Evolutionary conservation across 2,113 vertebrate species (phyloP), one percentile per base, ranked within the genome.

Genomic region (Colossoma macropomum): DNA sequence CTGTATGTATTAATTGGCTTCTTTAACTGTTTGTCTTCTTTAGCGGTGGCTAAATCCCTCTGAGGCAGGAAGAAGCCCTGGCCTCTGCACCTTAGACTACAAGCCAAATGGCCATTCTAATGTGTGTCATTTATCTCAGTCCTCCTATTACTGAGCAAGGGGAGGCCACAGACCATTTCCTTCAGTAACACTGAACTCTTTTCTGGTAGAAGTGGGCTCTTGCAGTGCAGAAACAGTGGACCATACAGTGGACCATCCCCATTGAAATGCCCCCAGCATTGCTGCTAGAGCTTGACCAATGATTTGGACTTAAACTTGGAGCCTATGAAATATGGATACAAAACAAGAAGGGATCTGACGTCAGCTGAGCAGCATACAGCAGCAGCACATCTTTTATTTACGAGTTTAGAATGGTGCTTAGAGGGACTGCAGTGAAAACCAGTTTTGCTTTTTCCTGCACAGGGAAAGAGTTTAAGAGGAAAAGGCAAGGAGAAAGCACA

Each of bases 321-420:
- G 84, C 75, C 71, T 78, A 89, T 93, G 83, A 93, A 93, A 93
- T 88, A 94, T 93, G 87, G 88, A 94, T 91, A 82, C 27, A 23
- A 87, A 87, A 91, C 87, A 90, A 89, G 84, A 83, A 90, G 91
- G 87, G 79, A 82, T 87, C 91, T 92, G 90, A 93, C 72, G 82
- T 87, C 86, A 89, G 87, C 74, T 82, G 87, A 77, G 86, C 87
- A 90, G 90, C 90, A 90, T 89, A 87, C 91, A 88, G 89, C 90
- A 92, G 85, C 88, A 89, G 83, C 41, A 12, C 91, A 93, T 94
- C 87, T 93, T 94, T 94, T 93, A 93, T 93, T 94, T 90, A 93
- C 88, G 83, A 86, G 87, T 87, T 88, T 89, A 87, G 77, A 88
- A 86, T 86, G 89, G 89, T 84, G 90, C 89, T 92, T 87, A 56